Evolutionary conservation across 2,113 vertebrate species (phyloP).

Genomic region (Genyomyrus donnyi): DNA sequence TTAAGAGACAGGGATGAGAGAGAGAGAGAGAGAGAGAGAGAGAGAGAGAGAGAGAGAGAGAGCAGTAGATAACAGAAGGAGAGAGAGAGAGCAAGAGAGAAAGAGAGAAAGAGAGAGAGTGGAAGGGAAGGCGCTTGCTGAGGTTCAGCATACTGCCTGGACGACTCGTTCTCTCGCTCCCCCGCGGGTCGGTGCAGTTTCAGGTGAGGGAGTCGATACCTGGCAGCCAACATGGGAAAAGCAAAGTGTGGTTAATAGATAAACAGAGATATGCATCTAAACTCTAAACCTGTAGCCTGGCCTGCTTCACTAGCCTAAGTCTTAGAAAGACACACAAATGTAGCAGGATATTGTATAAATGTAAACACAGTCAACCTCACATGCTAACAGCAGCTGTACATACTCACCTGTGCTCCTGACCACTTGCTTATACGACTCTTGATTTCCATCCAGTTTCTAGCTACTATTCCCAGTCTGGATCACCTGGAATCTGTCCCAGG

Average conservation of each 20-base stretch:
- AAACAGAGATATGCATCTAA: neutral
- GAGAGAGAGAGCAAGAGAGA: conserved; percentile 20
- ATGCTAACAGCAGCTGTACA: neutral
- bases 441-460: neutral
- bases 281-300: neutral
- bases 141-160: conserved; percentile 42
- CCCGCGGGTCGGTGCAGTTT: conserved; percentile 49
- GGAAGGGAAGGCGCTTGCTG: conserved; percentile 42
- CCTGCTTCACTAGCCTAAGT: neutral
- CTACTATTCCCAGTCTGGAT: neutral
- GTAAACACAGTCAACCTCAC: neutral
- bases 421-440: neutral
- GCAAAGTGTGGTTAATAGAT: conserved; percentile 19
- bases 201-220: conserved; percentile 49
- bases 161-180: conserved; percentile 45
- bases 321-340: neutral
- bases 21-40: neutral
- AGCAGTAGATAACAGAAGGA: conserved; percentile 7
- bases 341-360: neutral
- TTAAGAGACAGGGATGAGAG: conserved; percentile 35
- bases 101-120: conserved; percentile 12
- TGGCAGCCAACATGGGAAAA: conserved; percentile 45
- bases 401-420: neutral
- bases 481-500: neutral
- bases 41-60: conserved; percentile 12